These are phyloP conservation scores for Scomber japonicus DNA, from an alignment of 2,113 vertebrate species.

Conservation along the genomic window DNA sequence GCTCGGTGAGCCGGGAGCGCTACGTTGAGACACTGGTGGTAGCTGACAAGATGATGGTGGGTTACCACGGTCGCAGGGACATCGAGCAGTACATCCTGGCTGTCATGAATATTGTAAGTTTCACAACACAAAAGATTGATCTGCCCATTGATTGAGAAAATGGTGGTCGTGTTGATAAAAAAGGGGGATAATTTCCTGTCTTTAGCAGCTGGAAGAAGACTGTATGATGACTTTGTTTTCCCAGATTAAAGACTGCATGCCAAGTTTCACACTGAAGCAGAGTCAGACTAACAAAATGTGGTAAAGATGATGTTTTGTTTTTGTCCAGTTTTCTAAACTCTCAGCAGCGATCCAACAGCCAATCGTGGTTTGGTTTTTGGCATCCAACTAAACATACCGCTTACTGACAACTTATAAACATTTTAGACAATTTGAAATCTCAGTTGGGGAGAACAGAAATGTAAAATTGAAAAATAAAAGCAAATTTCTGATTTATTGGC, in stretches of 20 bases:
- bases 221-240: no score
- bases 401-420: background rate
- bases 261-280: background rate
- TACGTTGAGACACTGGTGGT: conserved; percentile 98
- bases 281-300: background rate
- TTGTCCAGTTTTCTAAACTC: background rate
- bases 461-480: conserved; percentile 1
- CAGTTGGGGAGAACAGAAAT: conserved; percentile 1
- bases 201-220: background rate
- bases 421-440: background rate
- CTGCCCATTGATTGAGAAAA: background rate
- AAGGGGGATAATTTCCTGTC: background rate
- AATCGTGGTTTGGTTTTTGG: background rate
- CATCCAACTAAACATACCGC: background rate
- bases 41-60: conserved; percentile 99
- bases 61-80: conserved; percentile 96
- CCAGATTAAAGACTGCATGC: background rate
- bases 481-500: background rate
- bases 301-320: conserved; percentile 16
- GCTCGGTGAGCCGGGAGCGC: conserved; percentile 95
- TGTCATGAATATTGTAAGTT: conserved; percentile 99
- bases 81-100: conserved; percentile 99
- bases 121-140: conserved; percentile 77
- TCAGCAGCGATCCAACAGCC: conserved; percentile 2
- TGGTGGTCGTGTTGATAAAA: background rate